Conservation (phyloP, 2,888 invertebrate species). For the Brachyopa scutellaris region DNA sequence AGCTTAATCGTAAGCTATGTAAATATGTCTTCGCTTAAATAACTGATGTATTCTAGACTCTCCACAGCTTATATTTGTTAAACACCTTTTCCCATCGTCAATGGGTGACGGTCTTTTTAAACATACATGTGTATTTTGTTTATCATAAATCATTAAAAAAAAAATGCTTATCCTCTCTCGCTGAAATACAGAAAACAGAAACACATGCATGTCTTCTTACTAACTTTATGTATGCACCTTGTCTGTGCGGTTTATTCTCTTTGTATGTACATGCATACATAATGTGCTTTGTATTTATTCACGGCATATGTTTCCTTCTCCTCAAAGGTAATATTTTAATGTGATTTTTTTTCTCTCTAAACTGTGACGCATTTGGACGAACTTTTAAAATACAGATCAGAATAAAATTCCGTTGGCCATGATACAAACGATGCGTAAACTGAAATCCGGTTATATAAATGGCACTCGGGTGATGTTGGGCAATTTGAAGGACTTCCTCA, state of each 20-base stretch:
- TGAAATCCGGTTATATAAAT: conserved; percentile 98
- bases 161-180: not conserved
- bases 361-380: not conserved
- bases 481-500: conserved; percentile 96
- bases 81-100: conserved; percentile 56
- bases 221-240: conserved; percentile 18
- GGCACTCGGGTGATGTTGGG: conserved; percentile 99
- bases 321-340: not conserved
- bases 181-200: conserved; percentile 3
- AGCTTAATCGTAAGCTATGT: too few relatives aligned
- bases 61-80: too few relatives aligned
- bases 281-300: conserved; percentile 11
- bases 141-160: not conserved
- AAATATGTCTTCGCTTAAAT: too few relatives aligned
- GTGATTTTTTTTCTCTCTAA: not conserved
- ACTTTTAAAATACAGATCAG: conserved; percentile 86
- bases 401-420: conserved; percentile 96
- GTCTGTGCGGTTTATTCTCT: conserved; percentile 29
- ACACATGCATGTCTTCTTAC: conserved; percentile 48
- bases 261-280: conserved; percentile 10
- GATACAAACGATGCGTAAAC: conserved; percentile 98
- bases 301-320: too few relatives aligned
- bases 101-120: conserved; percentile 45
- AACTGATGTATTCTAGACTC: too few relatives aligned
- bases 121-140: not conserved